These are phyloP conservation scores for Neofelis nebulosa DNA, from an alignment of 2,113 vertebrate species.

Conservation along the genomic window DNA sequence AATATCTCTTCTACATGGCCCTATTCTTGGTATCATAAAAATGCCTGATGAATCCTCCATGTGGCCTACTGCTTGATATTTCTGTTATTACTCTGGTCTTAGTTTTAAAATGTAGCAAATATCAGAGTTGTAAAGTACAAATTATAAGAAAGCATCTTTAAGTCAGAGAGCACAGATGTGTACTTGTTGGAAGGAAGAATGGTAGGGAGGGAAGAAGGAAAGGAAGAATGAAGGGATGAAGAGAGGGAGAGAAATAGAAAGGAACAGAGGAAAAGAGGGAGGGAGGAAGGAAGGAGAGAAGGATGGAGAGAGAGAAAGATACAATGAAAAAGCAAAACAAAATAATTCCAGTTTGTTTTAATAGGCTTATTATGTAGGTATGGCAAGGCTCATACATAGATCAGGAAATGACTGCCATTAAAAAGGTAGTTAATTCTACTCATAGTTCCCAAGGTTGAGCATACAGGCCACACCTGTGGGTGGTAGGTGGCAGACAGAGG, in stretches of 20 bases:
- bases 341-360: neutral
- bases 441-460: neutral
- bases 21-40: neutral
- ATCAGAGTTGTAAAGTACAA: neutral
- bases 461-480: too few relatives aligned
- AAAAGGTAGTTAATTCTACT: neutral
- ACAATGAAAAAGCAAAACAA: neutral
- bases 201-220: neutral
- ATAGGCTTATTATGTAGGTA: neutral
- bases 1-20: neutral
- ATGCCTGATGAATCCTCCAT: neutral
- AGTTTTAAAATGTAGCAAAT: neutral
- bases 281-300: fast-evolving
- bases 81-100: neutral
- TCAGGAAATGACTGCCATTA: neutral
- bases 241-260: neutral
- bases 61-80: neutral
- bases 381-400: neutral
- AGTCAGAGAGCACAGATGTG: neutral
- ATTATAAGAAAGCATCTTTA: neutral
- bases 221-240: neutral
- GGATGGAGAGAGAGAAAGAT: neutral
- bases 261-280: too few relatives aligned
- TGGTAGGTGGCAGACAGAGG: fast-evolving
- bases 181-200: neutral